A percentile compares a stretch with the other conserved stretches of the same genome.
Conservation (phyloP, 2,797 vertebrate species). For the Phalloptychus januarius region DNA sequence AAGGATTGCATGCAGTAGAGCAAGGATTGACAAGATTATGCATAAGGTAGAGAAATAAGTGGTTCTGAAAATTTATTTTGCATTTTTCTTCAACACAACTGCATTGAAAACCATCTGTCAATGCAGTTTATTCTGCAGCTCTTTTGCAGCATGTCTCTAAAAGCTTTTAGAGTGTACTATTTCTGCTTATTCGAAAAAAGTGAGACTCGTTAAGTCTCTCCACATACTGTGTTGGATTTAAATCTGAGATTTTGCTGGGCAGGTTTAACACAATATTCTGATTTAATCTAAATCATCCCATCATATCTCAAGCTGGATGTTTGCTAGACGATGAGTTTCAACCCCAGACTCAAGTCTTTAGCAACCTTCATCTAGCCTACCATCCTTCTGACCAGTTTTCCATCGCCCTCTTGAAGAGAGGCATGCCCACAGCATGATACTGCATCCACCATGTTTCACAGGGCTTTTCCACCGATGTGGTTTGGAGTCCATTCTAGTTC, state of each 20-base stretch:
- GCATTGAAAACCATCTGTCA: not conserved
- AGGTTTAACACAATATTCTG: not conserved
- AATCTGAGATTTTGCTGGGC: not conserved
- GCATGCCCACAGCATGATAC: not conserved
- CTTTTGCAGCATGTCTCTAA: not conserved
- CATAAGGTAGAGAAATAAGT: not conserved
- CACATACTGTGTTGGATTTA: not conserved
- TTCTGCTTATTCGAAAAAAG: slow-evolving; percentile 2
- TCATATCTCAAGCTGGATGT: not conserved
- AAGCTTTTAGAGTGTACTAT: not conserved
- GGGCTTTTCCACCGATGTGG: no score
- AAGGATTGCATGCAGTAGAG: not conserved
- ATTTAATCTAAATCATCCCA: not conserved
- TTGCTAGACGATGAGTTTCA: not conserved
- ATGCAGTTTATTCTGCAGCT: not conserved
- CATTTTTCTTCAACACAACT: not conserved
- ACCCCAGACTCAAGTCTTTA: not conserved
- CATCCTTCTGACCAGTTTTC: not conserved
- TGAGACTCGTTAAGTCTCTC: not conserved
- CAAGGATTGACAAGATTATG: not conserved
- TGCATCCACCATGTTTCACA: not conserved
- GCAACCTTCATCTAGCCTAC: not conserved
- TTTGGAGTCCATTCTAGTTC: not conserved
- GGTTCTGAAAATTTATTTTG: not conserved
- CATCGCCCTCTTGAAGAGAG: not conserved